Evolutionary conservation across 2,888 invertebrate species (phyloP), one percentile per base, ranked within the genome.

Genomic region (Biston stratarius): DNA sequence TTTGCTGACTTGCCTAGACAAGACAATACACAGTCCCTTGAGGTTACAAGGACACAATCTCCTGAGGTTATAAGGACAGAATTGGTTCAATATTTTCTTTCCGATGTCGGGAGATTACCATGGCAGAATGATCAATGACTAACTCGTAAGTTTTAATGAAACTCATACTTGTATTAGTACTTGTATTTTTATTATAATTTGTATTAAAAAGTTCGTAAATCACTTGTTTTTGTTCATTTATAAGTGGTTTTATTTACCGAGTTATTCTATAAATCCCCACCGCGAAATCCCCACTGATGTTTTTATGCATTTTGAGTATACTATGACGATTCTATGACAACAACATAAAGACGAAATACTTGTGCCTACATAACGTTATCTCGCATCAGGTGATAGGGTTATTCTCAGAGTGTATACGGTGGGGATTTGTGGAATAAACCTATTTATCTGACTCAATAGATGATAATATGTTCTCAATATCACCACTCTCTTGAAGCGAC

Each of bases 1-100:
- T 68, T 71, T 40, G 70, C 1, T 68, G 45, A 47, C 36, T 45
- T 71, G 66, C 40, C 69, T 12, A 38, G 69, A 67, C n/a, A 69
- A 47, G 71, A 51, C 69, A 66, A 71, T 71, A 61, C 68, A 53
- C 45, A 44, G 61, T 36, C 36, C 36, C 36, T 36, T 48, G 47
- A 48, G 47, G 47, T 48, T 64, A 64, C 63, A 64, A 64, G 33
- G 67, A 63, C 55, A 42, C 56, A 38, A 64, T 55, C 64, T 49
- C 12, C 51, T 62, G 69, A 69, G 44, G 69, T n/a, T 67, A 72
- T 42, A 72, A 72, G 70, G 44, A 40, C 6, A 5, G 70, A 72
- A 34, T 72, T 70, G 70, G 40, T 44, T 70, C 36, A 72, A 44
- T 72, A 72, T 72, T 72, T 70, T 72, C 64, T 67, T 44, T 70